A percentile compares a stretch with the other conserved stretches of the same genome.
Conservation (phyloP, 2,797 vertebrate genomes). For the Pseudochaenichthys georgianus region DNA sequence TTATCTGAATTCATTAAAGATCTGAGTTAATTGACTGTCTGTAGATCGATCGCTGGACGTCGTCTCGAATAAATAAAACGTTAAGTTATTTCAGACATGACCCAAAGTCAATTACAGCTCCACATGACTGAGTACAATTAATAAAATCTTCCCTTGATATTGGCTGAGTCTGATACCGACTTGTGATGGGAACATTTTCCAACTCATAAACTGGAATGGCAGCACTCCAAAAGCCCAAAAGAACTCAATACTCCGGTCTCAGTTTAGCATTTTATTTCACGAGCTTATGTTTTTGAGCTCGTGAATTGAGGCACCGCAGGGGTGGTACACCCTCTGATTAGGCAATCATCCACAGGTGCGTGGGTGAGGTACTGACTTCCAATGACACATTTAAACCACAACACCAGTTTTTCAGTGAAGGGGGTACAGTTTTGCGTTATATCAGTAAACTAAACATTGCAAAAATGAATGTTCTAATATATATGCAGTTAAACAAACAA, state of each 20-base stretch:
- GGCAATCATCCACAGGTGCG: not conserved
- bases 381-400: not conserved
- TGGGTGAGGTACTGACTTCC: not conserved
- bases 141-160: not conserved
- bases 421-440: not conserved
- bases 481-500: not conserved
- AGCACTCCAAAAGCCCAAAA: not conserved
- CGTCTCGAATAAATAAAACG: slow-evolving; percentile 2
- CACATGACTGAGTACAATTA: not conserved
- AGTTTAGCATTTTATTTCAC: not conserved
- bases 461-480: not conserved
- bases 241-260: not conserved
- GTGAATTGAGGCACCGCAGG: no score
- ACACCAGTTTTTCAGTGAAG: not conserved
- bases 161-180: not conserved
- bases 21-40: slow-evolving; percentile 14
- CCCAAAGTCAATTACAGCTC: slow-evolving; percentile 7
- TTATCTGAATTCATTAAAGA: slow-evolving; percentile 28
- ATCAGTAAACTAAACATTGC: not conserved
- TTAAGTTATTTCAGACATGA: not conserved
- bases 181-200: slow-evolving; percentile 12
- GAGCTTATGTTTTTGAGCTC: not conserved
- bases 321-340: not conserved
- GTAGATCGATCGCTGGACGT: slow-evolving; percentile 6
- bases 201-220: slow-evolving; percentile 2